Evolutionary conservation across 2,113 vertebrate genomes (phyloP).

Genomic region (Leptodactylus fuscus): DNA sequence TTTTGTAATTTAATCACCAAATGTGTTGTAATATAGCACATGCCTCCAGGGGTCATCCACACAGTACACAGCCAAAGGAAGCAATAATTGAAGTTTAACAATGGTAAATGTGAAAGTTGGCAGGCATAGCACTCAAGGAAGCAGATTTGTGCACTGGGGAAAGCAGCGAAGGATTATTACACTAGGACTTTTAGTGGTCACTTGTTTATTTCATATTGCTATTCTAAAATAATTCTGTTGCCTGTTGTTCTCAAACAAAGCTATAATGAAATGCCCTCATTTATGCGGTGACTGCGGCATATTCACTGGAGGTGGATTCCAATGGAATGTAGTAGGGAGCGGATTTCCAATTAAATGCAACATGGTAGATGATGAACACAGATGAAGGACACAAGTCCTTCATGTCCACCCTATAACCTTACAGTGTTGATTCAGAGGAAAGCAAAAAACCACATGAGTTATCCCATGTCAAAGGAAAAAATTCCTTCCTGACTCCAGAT

Average conservation of each 20-base stretch:
- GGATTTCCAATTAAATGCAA: too few relatives aligned
- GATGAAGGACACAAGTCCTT: too few relatives aligned
- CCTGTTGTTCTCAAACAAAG: background rate
- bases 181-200: background rate
- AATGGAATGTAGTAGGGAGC: background rate
- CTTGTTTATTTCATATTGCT: too few relatives aligned
- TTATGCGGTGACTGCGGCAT: background rate
- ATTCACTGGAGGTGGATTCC: background rate
- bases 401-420: too few relatives aligned
- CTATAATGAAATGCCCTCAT: background rate
- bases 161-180: background rate
- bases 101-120: slow-evolving; percentile 10
- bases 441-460: too few relatives aligned
- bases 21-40: background rate
- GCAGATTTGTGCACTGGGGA: background rate
- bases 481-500: too few relatives aligned
- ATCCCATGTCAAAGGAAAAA: too few relatives aligned
- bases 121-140: background rate
- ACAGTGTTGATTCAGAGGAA: too few relatives aligned
- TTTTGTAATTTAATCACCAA: background rate
- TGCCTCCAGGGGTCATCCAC: background rate
- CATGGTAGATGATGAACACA: too few relatives aligned
- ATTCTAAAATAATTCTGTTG: background rate
- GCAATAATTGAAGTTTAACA: background rate
- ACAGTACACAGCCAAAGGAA: background rate